Evolutionary conservation across 2,888 invertebrate species (phyloP), one percentile per base, ranked within the genome.

Genomic region (Papilio protenor): DNA sequence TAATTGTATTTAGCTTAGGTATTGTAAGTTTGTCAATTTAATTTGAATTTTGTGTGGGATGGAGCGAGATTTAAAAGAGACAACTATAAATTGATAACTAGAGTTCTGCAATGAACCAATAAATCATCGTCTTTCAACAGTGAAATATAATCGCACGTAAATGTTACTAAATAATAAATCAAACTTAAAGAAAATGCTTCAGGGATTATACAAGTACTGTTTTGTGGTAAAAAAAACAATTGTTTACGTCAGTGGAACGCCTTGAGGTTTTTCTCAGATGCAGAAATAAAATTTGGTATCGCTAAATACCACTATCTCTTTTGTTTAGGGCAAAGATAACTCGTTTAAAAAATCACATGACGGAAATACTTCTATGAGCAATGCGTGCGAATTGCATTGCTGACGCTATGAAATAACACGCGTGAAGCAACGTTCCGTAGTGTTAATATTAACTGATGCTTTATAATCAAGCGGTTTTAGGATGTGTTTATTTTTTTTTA

Each of bases 361-460:
- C 14, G 69, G 82, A 86, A 87, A 85, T 85, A n/a, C 11, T 57
- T 18, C 5, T 2, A 33, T 33, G 82, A 82, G 82, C 82, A 79
- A 82, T 83, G 82, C 82, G 77, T 57, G 73, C 23, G 40, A 49
- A 59, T 75, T 73, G 70, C 64, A 83, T 82, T 83, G 84, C 82
- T 84, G 52, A 85, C 86, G 85, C 87, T 84, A 81, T 88, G 87
- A 83, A 88, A 82, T 21, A 23, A 80, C 79, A 79, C 79, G 52
- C 77, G 83, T 86, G 84, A 80, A 79, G 83, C 81, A 81, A 84
- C 81, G 80, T 81, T 81, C 82, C 82, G 81, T 80, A 82, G 81
- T 79, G 75, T 77, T 59, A 77, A 82, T 78, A 82, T 83, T 82
- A 80, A 66, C 77, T 78, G 33, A 27, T 55, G 59, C 61, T 40